phyloP scores from a whole-genome alignment of 2,797 vertebrate species.

The Acipenser oxyrinchus region DNA sequence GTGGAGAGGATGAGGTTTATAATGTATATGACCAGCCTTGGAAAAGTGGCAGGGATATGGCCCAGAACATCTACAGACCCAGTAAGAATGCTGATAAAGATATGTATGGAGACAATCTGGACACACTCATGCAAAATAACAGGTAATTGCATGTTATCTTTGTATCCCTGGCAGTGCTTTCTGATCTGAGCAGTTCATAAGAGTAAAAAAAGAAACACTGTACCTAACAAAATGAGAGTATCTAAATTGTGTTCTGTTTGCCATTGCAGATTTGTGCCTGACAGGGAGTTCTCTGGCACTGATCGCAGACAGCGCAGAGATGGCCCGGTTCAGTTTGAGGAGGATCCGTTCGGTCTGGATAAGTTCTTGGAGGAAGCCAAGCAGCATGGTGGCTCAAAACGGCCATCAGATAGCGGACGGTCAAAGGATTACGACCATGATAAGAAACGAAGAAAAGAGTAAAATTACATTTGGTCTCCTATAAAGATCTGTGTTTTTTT shows the following conservation, averaged over 20 bases:
- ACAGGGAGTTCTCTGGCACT: conserved; percentile 85
- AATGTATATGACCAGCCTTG: conserved; percentile 93
- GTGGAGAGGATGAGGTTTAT: conserved; percentile 88
- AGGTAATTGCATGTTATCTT: conserved; percentile 53
- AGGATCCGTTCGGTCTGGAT: conserved; percentile 96
- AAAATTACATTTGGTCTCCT: conserved; percentile 26
- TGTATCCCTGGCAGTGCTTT: not conserved
- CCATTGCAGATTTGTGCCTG: conserved; percentile 72
- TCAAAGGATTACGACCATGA: conserved; percentile 95
- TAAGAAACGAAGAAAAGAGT: conserved; percentile 96
- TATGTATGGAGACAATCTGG: conserved; percentile 79
- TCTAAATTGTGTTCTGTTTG: not conserved
- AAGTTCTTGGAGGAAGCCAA: conserved; percentile 98
- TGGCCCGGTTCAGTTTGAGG: conserved; percentile 92
- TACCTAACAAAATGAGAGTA: no score
- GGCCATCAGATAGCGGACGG: conserved; percentile 81
- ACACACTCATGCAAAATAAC: conserved; percentile 78
- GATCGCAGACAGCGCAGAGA: conserved; percentile 81
- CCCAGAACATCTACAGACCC: conserved; percentile 90
- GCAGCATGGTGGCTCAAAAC: conserved; percentile 90
- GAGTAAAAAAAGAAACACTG: not conserved
- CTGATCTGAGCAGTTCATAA: not conserved
- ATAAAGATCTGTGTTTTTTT: not conserved
- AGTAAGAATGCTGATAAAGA: conserved; percentile 87
- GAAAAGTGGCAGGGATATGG: conserved; percentile 82